A percentile compares a stretch with the other conserved stretches of the same genome.
Conservation (phyloP, 2,113 vertebrate species). For the Grammomys surdaster region DNA sequence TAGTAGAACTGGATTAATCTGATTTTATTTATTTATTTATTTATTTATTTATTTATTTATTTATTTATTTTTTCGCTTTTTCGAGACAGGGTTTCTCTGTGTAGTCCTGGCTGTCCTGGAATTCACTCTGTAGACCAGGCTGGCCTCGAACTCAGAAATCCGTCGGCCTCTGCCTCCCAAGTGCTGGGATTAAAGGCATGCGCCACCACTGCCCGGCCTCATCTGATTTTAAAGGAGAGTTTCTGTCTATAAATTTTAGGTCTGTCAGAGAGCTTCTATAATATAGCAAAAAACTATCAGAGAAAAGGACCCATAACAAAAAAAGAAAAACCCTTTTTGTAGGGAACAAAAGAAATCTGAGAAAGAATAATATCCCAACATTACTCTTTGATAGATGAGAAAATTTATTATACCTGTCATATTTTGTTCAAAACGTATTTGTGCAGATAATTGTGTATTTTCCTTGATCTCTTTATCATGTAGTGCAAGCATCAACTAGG, state of each 20-base stretch:
- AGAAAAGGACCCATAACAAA: not conserved
- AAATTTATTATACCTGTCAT: not conserved
- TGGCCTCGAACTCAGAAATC: too few species aligned
- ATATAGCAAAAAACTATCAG: not conserved
- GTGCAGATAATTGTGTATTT: not conserved
- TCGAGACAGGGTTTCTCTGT: too few species aligned
- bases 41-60: too few species aligned
- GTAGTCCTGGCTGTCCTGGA: too few species aligned
- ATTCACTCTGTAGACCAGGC: too few species aligned
- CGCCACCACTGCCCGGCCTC: too few species aligned
- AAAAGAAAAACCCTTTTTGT: not conserved
- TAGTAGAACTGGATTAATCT: not conserved
- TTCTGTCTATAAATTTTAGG: not conserved
- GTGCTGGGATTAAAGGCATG: too few species aligned
- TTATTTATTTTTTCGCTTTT: too few species aligned
- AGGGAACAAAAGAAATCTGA: conserved; percentile 23
- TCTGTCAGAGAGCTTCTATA: not conserved
- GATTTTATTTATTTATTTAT: not conserved
- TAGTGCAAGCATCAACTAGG: not conserved
- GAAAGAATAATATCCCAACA: not conserved
- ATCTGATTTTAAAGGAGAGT: conserved; percentile 32
- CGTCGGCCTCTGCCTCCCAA: too few species aligned
- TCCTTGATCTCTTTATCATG: not conserved
- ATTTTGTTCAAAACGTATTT: not conserved
- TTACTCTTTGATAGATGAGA: not conserved